phyloP scores from a whole-genome alignment of 2,113 vertebrate genomes.

The Callaeas wilsoni region DNA sequence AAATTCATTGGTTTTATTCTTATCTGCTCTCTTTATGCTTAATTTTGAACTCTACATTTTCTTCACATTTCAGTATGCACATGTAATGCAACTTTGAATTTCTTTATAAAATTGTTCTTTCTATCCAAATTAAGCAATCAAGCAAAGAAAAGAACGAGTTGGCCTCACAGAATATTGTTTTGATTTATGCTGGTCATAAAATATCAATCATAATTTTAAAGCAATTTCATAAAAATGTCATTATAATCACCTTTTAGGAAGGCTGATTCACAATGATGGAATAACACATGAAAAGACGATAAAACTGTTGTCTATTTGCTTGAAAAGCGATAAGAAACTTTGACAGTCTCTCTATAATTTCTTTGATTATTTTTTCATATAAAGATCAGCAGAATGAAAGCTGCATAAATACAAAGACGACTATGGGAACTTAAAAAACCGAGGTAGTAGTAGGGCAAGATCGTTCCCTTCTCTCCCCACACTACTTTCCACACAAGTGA shows the following conservation, averaged over 20 bases:
- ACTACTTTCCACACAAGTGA: neutral
- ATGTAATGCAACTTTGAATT: neutral
- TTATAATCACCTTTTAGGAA: neutral
- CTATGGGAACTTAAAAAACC: neutral
- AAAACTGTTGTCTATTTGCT: neutral
- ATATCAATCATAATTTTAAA: slow-evolving; percentile 35
- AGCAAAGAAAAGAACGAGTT: neutral
- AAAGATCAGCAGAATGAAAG: neutral
- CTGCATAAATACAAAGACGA: neutral
- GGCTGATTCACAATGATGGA: neutral
- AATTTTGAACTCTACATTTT: neutral
- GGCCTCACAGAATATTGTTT: neutral
- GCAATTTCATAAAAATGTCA: slow-evolving; percentile 3
- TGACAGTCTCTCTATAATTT: neutral
- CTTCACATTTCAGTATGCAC: neutral
- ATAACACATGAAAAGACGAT: neutral
- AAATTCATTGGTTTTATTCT: neutral
- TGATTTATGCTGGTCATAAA: slow-evolving; percentile 26
- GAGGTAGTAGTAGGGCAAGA: neutral
- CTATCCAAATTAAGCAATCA: slow-evolving; percentile 3
- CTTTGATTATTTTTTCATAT: neutral
- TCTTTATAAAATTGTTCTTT: neutral
- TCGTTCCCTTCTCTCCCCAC: neutral
- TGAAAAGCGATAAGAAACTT: neutral
- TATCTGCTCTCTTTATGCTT: neutral